A percentile compares a stretch with the other conserved stretches of the same genome.
Evolutionary conservation across 2,113 vertebrate genomes (phyloP).

Genomic region (Pyxicephalus adspersus): DNA sequence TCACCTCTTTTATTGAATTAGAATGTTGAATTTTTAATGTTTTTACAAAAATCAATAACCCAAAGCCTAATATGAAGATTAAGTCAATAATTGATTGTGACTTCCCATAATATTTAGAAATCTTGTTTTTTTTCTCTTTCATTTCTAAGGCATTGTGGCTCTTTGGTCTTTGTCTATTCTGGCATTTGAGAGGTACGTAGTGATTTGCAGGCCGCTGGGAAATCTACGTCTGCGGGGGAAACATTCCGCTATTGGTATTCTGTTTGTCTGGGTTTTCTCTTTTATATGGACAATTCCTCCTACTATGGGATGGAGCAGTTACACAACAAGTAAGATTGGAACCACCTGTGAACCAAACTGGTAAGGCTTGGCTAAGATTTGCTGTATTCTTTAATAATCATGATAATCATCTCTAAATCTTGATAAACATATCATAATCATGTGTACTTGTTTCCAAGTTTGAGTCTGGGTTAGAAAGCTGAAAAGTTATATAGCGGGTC

Average conservation of each 20-base stretch:
- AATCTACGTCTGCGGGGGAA: slow-evolving; percentile 71
- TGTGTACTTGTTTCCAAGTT: too few relatives aligned
- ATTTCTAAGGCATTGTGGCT: slow-evolving; percentile 80
- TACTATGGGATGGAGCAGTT: slow-evolving; percentile 87
- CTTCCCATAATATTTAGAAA: not conserved
- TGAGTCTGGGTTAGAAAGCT: too few relatives aligned
- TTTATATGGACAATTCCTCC: slow-evolving; percentile 89
- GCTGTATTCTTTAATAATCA: not conserved
- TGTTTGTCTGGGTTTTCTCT: slow-evolving; percentile 86
- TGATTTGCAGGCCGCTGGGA: slow-evolving; percentile 81
- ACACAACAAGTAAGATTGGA: slow-evolving; percentile 88
- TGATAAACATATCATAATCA: too few relatives aligned
- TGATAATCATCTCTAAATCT: too few relatives aligned
- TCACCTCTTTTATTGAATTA: too few relatives aligned
- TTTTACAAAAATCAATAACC: too few relatives aligned
- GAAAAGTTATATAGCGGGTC: too few relatives aligned
- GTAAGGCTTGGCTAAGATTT: slow-evolving; percentile 68
- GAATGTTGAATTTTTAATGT: too few relatives aligned
- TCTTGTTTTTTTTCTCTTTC: not conserved
- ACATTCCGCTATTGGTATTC: slow-evolving; percentile 78
- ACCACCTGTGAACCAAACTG: slow-evolving; percentile 93
- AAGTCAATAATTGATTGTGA: not conserved
- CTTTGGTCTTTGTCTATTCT: slow-evolving; percentile 87
- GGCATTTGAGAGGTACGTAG: slow-evolving; percentile 83
- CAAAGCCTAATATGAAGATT: too few relatives aligned